phyloP scores from a whole-genome alignment of 2,113 vertebrate genomes.

The Psephotus haematonotus region DNA sequence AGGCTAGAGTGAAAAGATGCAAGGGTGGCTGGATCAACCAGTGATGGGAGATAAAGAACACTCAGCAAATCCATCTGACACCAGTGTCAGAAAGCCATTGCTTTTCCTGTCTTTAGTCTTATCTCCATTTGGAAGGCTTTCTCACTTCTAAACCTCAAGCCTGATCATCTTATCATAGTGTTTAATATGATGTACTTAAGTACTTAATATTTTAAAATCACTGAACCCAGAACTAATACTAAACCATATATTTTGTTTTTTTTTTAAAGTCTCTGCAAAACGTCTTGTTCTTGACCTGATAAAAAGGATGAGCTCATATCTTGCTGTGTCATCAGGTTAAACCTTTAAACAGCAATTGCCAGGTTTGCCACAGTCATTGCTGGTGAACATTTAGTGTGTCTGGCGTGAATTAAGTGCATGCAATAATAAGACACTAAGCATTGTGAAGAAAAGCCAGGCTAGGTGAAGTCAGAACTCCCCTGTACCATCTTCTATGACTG shows the following conservation, averaged over 20 bases:
- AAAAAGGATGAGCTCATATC: constrained; percentile 4
- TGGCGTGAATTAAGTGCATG: background rate
- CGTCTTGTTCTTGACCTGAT: background rate
- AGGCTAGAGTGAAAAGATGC: background rate
- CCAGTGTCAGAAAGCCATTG: background rate
- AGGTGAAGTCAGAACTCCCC: background rate
- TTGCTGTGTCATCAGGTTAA: background rate
- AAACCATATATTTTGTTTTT: background rate
- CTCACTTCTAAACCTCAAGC: background rate
- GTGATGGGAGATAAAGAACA: background rate
- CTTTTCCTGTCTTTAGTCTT: background rate
- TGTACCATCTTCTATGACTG: background rate
- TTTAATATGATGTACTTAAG: background rate
- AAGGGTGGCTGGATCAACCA: background rate
- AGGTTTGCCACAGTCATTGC: background rate
- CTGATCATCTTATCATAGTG: background rate
- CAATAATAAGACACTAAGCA: background rate
- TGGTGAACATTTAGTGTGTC: background rate
- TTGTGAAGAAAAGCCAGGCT: background rate
- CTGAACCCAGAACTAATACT: background rate
- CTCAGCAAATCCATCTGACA: background rate
- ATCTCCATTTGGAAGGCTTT: background rate
- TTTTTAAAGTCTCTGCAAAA: background rate
- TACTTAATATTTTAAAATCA: background rate
- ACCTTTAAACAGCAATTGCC: background rate